Base-by-base conservation (phyloP, 2,888 invertebrate species). In the Calephelis perditalis region DNA sequence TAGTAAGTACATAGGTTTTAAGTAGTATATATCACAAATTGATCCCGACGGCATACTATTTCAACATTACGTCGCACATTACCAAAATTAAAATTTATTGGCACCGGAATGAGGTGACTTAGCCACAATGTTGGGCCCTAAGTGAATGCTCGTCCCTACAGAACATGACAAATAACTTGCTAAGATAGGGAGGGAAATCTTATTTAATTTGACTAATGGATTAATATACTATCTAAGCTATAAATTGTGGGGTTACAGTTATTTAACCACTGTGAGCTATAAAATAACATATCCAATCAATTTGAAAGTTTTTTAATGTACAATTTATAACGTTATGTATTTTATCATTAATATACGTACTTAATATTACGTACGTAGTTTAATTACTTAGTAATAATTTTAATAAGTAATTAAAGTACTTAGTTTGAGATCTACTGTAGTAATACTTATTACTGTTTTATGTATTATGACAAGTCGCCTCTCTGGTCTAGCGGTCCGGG, bases 201-300 rank as follows among this genome's bases (percentile, higher is more conserved):
- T 85, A 76, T 77, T 81, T 86, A 85, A 88, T 89, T 86, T 86
- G 82, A 85, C 84, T 88, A 87, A 89, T 89, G 87, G 84, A 82
- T 77, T 79, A 76, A 80, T 77, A 79, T 80, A 65, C 60, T 62
- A 62, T 60, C 58, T 62, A 63, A 36, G 37, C 54, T 60, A 60
- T 56, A 60, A 56, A 44, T 60, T 60, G 46, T 36, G 56, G 52
- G 59, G 55, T 60, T 46, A 40, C 36, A 56, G 36, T 60, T 37
- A 45, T 60, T 52, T 45, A 44, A 52, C 54, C 35, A 36, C 11
- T 36, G 37, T 26, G 46, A 36, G 45, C 54, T 45, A 45, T 55
- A n/a, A 59, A 6, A 35, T 58, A 52, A 40, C 49, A 9, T 26
- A 26, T 15, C 26, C 15, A 49, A 26, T 8, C 26, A 49, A 49